phyloP scores from a whole-genome alignment of 2,113 vertebrate species.

The Buteo buteo region DNA sequence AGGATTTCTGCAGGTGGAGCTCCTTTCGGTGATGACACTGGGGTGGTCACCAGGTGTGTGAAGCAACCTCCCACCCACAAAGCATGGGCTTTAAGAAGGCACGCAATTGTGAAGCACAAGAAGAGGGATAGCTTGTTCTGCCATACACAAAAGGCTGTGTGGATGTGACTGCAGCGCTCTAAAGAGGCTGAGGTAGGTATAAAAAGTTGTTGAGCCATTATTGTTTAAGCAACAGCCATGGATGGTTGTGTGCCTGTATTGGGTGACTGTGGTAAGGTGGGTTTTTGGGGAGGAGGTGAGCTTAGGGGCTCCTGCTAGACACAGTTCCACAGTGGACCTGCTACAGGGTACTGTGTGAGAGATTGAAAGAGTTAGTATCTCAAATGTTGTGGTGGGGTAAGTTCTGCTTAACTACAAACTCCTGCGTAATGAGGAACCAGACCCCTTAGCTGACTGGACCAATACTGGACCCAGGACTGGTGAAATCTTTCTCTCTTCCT shows the following conservation, averaged over 20 bases:
- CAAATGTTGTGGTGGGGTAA: too few relatives aligned
- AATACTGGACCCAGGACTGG: too few relatives aligned
- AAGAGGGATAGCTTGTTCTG: not conserved
- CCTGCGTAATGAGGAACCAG: too few relatives aligned
- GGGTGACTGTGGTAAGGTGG: not conserved
- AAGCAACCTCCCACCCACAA: not conserved
- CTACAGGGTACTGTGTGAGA: not conserved
- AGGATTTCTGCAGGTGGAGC: not conserved
- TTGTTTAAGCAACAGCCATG: rapidly evolving
- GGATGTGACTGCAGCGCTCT: not conserved
- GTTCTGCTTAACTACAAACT: too few relatives aligned
- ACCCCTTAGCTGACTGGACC: too few relatives aligned
- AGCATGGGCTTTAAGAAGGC: too few relatives aligned
- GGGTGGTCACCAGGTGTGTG: not conserved
- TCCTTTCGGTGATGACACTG: not conserved
- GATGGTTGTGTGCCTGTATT: not conserved
- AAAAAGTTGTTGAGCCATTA: rapidly evolving
- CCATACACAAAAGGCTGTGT: rapidly evolving
- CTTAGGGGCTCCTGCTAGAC: rapidly evolving
- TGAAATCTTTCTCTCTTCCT: too few relatives aligned
- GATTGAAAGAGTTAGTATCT: too few relatives aligned
- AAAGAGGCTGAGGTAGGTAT: not conserved
- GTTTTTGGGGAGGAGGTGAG: not conserved
- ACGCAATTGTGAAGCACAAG: not conserved
- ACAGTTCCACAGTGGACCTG: not conserved